Evolutionary conservation across 2,797 vertebrate species (phyloP).

Genomic region (Sus cebifrons): DNA sequence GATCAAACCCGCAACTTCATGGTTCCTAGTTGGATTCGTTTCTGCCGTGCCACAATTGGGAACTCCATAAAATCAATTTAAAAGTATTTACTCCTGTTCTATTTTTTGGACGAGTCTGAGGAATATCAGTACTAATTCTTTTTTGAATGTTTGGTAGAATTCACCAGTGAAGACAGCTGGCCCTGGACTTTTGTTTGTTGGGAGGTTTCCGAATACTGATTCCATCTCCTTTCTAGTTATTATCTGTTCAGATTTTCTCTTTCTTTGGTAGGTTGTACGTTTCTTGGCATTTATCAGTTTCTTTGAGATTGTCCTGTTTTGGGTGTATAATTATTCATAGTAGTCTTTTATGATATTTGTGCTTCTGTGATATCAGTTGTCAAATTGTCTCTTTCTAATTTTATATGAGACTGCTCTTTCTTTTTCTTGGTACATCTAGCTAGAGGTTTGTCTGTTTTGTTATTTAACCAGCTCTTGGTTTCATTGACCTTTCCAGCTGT

Average conservation of each 20-base stretch:
- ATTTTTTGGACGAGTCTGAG: neutral
- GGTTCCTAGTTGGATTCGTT: too few relatives aligned
- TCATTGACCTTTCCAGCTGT: too few relatives aligned
- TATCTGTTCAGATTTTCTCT: neutral
- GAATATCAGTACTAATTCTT: neutral
- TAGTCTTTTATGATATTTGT: neutral
- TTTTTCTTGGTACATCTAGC: neutral
- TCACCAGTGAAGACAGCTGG: neutral
- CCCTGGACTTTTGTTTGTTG: neutral
- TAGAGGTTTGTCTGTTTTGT: neutral
- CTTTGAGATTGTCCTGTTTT: neutral
- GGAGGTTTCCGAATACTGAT: neutral
- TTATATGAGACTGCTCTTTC: neutral
- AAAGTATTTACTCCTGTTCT: neutral
- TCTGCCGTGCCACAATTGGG: too few relatives aligned
- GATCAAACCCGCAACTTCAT: too few relatives aligned
- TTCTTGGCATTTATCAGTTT: neutral
- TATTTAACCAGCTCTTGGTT: neutral
- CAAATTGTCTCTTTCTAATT: neutral
- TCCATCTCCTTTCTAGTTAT: neutral
- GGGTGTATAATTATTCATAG: neutral
- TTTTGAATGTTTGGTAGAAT: neutral
- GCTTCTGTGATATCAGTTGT: too few relatives aligned
- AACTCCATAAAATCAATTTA: neutral
- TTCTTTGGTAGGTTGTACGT: too few relatives aligned